A percentile compares a stretch with the other conserved stretches of the same genome.
Conservation (phyloP, 2,888 invertebrate species). For the Oeneis ivallda region DNA sequence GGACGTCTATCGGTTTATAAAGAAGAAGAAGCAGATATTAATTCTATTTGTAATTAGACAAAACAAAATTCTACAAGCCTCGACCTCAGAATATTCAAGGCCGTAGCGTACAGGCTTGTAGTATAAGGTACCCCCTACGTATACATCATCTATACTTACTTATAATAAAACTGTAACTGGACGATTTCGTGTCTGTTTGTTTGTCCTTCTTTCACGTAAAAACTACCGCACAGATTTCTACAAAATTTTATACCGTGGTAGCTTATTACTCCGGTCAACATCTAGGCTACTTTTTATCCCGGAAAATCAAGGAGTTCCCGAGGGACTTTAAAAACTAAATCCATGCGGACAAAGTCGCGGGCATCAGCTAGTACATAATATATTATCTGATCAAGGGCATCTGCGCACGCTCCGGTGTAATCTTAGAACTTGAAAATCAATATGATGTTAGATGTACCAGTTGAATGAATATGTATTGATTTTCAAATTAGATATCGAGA, state of each 20-base stretch:
- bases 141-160: not conserved
- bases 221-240: too few relatives aligned
- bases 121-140: conserved; percentile 27
- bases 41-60: not conserved
- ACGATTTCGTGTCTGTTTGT: too few relatives aligned
- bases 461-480: conserved; percentile 17
- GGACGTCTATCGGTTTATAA: too few relatives aligned
- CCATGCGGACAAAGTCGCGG: too few relatives aligned
- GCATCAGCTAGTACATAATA: too few relatives aligned
- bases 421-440: conserved; percentile 20
- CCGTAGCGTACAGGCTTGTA: conserved; percentile 13
- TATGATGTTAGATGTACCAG: conserved; percentile 16
- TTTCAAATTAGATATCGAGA: conserved; percentile 1
- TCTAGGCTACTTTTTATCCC: too few relatives aligned
- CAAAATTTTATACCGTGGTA: too few relatives aligned
- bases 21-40: not conserved
- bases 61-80: not conserved
- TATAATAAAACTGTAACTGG: too few relatives aligned
- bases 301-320: too few relatives aligned
- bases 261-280: too few relatives aligned
- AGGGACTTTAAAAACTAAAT: too few relatives aligned
- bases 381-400: conserved; percentile 29
- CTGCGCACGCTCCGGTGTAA: conserved; percentile 31
- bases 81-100: conserved; percentile 22
- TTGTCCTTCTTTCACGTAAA: too few relatives aligned